Evolutionary conservation across 2,888 invertebrate genomes (phyloP).

Genomic region (Lathronympha strigana): DNA sequence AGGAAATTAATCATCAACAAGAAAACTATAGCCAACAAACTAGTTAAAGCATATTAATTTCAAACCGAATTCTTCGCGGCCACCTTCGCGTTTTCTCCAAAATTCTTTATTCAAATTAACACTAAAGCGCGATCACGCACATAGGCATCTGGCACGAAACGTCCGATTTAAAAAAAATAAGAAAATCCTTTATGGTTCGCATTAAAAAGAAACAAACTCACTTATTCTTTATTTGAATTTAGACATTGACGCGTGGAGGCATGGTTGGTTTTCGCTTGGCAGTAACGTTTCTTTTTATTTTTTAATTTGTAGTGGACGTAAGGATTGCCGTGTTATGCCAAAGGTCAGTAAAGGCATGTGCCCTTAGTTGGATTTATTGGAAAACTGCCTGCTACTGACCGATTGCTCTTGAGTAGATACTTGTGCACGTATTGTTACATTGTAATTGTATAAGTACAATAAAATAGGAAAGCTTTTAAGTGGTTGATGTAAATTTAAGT

Average conservation of each 20-base stretch:
- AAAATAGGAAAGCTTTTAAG: not conserved
- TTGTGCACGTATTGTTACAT: constrained; percentile 16
- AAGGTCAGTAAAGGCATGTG: constrained; percentile 62
- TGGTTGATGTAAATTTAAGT: not conserved
- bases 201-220: constrained; percentile 39
- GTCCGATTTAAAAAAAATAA: constrained; percentile 53
- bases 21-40: not conserved
- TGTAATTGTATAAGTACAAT: not conserved
- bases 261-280: constrained; percentile 19
- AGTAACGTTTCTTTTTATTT: constrained; percentile 47
- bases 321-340: constrained; percentile 68
- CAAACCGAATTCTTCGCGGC: constrained; percentile 48
- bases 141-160: constrained; percentile 52
- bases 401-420: constrained; percentile 37
- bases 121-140: constrained; percentile 67
- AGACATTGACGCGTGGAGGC: not conserved
- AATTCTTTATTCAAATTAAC: constrained; percentile 56
- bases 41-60: constrained; percentile 27
- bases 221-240: constrained; percentile 8
- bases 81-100: constrained; percentile 55
- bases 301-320: constrained; percentile 52
- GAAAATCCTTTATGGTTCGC: constrained; percentile 45
- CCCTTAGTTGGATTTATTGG: constrained; percentile 48
- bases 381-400: constrained; percentile 35
- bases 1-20: not conserved